A percentile compares a stretch with the other conserved stretches of the same genome.
phyloP scores from a whole-genome alignment of 1,140 invertebrate genomes.

The Drosophila erecta region DNA sequence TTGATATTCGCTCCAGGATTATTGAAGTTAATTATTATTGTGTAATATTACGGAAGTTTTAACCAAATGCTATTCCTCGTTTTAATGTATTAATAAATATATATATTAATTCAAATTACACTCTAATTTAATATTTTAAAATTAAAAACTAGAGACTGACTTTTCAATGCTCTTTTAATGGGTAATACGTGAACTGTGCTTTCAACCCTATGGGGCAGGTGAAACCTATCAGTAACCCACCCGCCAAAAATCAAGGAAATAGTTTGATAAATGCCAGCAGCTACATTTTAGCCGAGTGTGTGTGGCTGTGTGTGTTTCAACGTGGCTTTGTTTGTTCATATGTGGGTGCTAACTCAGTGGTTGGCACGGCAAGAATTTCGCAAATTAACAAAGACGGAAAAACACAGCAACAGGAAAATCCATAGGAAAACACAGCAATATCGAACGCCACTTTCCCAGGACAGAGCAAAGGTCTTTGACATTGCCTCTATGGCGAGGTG shows the following conservation, averaged over 20 bases:
- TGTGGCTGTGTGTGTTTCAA: background rate
- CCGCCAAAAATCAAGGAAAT: conserved; percentile 23
- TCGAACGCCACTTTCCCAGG: conserved; percentile 44
- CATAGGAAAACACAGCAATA: conserved; percentile 13
- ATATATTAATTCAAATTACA: too few relatives aligned
- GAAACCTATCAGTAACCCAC: background rate
- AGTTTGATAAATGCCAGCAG: conserved; percentile 48
- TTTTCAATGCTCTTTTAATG: background rate
- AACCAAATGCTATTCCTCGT: too few relatives aligned
- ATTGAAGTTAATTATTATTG: too few relatives aligned
- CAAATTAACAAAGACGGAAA: conserved; percentile 60
- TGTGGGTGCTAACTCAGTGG: conserved; percentile 64
- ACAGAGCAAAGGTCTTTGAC: conserved; percentile 50
- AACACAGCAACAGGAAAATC: conserved; percentile 47
- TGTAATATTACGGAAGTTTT: too few relatives aligned
- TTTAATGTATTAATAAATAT: background rate
- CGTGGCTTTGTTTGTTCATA: conserved; percentile 25
- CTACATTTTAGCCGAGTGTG: conserved; percentile 24
- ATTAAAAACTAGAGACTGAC: too few relatives aligned
- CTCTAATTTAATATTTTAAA: too few relatives aligned
- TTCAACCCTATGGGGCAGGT: conserved; percentile 9
- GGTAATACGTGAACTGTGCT: background rate
- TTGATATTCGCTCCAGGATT: background rate
- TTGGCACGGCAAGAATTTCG: conserved; percentile 67
- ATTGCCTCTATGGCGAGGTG: conserved; percentile 34